Conservation (phyloP, 2,113 vertebrate species). For the Lycocorax pyrrhopterus region DNA sequence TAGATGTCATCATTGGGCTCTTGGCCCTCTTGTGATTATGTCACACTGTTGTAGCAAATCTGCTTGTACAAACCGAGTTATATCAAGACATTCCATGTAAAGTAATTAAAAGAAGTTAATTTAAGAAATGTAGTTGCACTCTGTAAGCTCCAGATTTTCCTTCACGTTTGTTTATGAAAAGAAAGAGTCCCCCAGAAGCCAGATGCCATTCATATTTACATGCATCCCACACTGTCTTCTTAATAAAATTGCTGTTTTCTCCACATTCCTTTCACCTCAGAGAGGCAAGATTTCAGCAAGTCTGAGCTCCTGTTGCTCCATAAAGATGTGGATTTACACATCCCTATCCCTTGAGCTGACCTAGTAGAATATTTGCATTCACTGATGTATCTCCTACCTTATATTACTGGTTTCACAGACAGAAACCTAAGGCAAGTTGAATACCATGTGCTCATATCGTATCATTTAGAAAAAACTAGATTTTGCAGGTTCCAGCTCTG, state of each 20-base stretch:
- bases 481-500: neutral
- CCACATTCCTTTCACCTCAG: neutral
- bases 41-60: neutral
- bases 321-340: neutral
- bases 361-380: neutral
- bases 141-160: neutral
- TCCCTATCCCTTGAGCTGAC: neutral
- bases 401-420: neutral
- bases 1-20: neutral
- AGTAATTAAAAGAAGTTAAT: neutral
- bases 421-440: neutral
- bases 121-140: neutral
- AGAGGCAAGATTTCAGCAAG: neutral
- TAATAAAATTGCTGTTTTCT: neutral
- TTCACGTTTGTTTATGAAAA: neutral
- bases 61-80: neutral
- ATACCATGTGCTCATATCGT: rapidly evolving
- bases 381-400: neutral
- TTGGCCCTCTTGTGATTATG: neutral
- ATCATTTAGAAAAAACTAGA: neutral
- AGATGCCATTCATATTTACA: neutral
- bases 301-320: neutral
- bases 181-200: neutral
- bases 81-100: neutral
- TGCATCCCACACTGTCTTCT: neutral